Evolutionary conservation across 2,888 invertebrate genomes (phyloP), one percentile per base, ranked within the genome.

Genomic region (Drosophila differens): DNA sequence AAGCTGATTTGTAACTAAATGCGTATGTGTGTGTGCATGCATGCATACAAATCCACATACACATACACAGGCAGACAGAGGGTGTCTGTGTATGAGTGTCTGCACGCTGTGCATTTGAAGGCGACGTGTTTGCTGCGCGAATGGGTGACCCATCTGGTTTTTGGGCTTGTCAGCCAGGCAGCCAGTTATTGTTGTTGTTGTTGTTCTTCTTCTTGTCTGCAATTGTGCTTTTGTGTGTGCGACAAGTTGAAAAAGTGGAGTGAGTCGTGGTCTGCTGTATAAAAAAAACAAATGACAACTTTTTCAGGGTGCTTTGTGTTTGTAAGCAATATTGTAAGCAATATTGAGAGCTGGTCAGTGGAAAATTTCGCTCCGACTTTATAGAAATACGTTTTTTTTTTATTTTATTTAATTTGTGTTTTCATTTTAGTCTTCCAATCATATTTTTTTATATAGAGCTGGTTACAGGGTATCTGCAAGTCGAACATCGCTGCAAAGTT

Each of bases 111-210:
- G 28, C 69, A 69, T 35, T 57, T 68, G 49, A 59, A 58, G 33
- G 67, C 76, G 70, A 78, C 55, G 64, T 74, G 69, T 65, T 35
- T 74, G 47, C 61, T 37, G 68, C 63, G 67, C 62, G 61, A 79
- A 55, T 79, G 77, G 62, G 62, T 70, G 75, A 74, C 79, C 77
- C 80, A 74, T 79, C 80, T 79, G 75, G 75, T 74, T 74, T 76
- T 47, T 47, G 63, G 76, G 74, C 79, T 64, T 66, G 79, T 66
- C 73, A 65, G 66, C 35, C 52, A 60, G 52, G 22, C 59, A 60
- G 58, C 32, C 54, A 55, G 73, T 67, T 64, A 63, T 63, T 58
- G 32, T 30, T 52, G 35, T 61, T 37, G 6, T 55, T 35, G 30
- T 44, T 64, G 9, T 33, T 54, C 28, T 28, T 66, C 44, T 61